Evolutionary conservation across 2,797 vertebrate genomes (phyloP).

Genomic region (Myotis pilosus): DNA sequence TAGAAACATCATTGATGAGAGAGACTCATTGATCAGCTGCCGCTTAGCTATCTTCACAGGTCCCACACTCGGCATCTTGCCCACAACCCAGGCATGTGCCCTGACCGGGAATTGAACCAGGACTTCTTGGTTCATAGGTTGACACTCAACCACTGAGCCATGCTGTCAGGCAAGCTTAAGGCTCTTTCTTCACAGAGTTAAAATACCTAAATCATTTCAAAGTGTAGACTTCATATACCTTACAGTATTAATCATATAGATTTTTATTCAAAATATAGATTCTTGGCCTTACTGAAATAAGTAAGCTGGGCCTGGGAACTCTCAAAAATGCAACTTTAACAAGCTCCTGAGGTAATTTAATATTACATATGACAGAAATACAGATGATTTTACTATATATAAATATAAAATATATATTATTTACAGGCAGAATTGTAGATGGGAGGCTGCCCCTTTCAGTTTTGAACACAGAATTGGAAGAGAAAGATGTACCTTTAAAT

Average conservation of each 20-base stretch:
- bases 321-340: constrained; percentile 9
- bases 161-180: no score
- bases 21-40: no score
- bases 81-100: no score
- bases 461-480: neutral
- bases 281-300: constrained; percentile 8
- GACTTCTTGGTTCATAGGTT: no score
- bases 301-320: neutral
- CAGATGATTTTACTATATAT: neutral
- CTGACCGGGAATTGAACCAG: no score
- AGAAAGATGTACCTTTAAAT: neutral
- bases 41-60: no score
- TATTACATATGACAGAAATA: constrained; percentile 16
- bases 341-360: constrained; percentile 5
- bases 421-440: constrained; percentile 30
- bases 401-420: neutral
- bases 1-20: no score
- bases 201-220: neutral
- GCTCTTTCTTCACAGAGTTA: neutral
- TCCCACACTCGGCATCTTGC: no score
- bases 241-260: neutral
- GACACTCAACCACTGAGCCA: no score
- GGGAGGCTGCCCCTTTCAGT: neutral
- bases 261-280: constrained; percentile 21
- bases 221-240: neutral